Evolutionary conservation across 2,113 vertebrate species (phyloP).

Genomic region (Lycocorax pyrrhopterus): DNA sequence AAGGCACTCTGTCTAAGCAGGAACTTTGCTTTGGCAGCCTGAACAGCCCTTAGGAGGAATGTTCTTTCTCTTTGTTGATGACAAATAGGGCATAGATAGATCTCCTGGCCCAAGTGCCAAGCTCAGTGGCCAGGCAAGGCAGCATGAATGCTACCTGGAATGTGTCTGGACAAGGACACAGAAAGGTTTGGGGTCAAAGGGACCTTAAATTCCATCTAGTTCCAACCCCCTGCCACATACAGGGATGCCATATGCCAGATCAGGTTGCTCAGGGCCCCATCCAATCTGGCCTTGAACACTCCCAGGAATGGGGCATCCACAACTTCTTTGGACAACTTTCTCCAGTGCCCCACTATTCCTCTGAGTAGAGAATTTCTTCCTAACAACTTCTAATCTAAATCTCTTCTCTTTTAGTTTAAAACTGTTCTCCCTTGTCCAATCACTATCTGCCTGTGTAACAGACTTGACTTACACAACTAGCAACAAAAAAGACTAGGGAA

Average conservation of each 20-base stretch:
- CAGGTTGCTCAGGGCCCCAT: not conserved
- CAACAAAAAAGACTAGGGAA: not conserved
- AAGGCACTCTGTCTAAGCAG: not conserved
- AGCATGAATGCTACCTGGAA: not conserved
- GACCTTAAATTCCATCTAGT: not conserved
- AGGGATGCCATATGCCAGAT: not conserved
- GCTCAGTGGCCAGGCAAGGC: not conserved
- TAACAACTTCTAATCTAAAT: not conserved
- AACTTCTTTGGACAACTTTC: not conserved
- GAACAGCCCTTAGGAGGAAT: not conserved
- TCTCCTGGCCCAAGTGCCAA: not conserved
- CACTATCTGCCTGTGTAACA: not conserved
- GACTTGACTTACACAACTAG: not conserved
- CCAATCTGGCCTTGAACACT: not conserved
- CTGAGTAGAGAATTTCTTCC: not conserved
- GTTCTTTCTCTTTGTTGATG: not conserved
- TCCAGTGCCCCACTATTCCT: not conserved
- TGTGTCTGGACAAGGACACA: not conserved
- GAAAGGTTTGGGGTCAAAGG: not conserved
- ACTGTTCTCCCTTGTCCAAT: not conserved
- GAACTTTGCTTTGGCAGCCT: not conserved
- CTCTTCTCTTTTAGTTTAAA: not conserved
- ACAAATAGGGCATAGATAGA: not conserved
- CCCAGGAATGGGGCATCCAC: not conserved
- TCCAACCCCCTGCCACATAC: fast-evolving